Percentiles rank a stretch among this genome's conserved stretches.
phyloP scores from a whole-genome alignment of 2,888 invertebrate genomes.

The Ichneumoninae sp. region DNA sequence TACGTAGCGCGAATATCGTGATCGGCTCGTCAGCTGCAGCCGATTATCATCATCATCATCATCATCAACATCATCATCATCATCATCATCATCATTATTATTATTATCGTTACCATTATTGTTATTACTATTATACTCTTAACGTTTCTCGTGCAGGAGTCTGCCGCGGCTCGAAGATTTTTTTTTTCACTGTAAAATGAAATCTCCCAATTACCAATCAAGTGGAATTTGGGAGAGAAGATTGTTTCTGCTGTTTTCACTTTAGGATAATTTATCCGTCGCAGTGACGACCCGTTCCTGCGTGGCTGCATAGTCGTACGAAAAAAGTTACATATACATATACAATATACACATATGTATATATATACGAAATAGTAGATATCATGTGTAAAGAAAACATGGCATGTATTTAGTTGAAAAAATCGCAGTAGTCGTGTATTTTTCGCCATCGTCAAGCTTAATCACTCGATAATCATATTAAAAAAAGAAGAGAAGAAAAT shows the following conservation, averaged over 20 bases:
- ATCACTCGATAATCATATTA: conserved; percentile 51
- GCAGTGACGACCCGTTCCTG: background rate
- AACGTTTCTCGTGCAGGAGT: conserved; percentile 14
- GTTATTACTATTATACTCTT: background rate
- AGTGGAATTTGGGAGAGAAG: conserved; percentile 6
- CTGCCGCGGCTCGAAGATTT: conserved; percentile 16
- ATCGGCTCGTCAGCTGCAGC: conserved; percentile 18
- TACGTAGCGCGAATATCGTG: conserved; percentile 56
- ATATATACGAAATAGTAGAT: conserved; percentile 20
- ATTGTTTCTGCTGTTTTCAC: conserved; percentile 13
- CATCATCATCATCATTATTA: too few relatives aligned
- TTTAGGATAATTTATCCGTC: conserved; percentile 9
- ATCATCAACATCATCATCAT: background rate
- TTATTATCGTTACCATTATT: background rate
- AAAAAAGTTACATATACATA: conserved; percentile 29
- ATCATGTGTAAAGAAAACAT: conserved; percentile 46
- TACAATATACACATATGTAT: background rate
- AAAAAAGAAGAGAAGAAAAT: conserved; percentile 50
- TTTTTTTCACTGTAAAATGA: conserved; percentile 15
- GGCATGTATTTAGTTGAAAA: conserved; percentile 60
- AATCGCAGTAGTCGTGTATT: conserved; percentile 57
- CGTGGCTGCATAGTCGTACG: conserved; percentile 20
- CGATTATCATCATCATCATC: conserved; percentile 10
- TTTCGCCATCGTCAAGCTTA: conserved; percentile 55
- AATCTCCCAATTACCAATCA: conserved; percentile 16